Conservation (phyloP, 1,140 invertebrate genomes). For the Drosophila mauritiana region DNA sequence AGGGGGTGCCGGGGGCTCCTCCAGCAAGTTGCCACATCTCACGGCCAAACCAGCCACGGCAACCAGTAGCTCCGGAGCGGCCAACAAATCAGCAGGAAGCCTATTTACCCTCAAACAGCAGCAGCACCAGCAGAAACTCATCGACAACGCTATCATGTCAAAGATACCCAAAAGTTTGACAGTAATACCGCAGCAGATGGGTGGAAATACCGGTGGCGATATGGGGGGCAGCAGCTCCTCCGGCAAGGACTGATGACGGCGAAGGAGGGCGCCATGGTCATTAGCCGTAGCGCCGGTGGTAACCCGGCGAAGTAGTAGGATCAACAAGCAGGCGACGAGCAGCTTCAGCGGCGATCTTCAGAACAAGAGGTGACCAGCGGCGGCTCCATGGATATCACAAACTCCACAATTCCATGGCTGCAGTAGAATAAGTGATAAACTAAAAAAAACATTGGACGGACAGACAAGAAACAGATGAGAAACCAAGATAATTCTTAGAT, state of each 20-base stretch:
- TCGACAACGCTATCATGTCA: constrained; percentile 86
- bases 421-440: constrained; percentile 18
- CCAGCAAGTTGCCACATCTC: constrained; percentile 66
- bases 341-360: constrained; percentile 9
- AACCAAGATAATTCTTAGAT: constrained; percentile 46
- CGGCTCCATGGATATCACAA: constrained; percentile 31
- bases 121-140: constrained; percentile 71
- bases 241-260: constrained; percentile 40
- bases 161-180: constrained; percentile 91
- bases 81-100: constrained; percentile 4
- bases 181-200: constrained; percentile 88
- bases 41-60: constrained; percentile 65
- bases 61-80: constrained; percentile 15
- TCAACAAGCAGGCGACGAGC: constrained; percentile 7
- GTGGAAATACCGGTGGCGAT: constrained; percentile 7
- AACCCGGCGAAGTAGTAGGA: constrained; percentile 31
- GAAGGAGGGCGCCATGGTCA: constrained; percentile 8
- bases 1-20: constrained; percentile 2
- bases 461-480: constrained; percentile 10
- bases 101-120: constrained; percentile 31
- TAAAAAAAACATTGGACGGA: background rate
- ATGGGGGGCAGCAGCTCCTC: background rate
- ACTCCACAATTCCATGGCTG: constrained; percentile 20
- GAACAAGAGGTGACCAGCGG: constrained; percentile 11
- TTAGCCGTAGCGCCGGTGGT: constrained; percentile 1